Evolutionary conservation across 1,140 invertebrate species (phyloP), one percentile per base, ranked within the genome.

Genomic region (Aphidius ervi): DNA sequence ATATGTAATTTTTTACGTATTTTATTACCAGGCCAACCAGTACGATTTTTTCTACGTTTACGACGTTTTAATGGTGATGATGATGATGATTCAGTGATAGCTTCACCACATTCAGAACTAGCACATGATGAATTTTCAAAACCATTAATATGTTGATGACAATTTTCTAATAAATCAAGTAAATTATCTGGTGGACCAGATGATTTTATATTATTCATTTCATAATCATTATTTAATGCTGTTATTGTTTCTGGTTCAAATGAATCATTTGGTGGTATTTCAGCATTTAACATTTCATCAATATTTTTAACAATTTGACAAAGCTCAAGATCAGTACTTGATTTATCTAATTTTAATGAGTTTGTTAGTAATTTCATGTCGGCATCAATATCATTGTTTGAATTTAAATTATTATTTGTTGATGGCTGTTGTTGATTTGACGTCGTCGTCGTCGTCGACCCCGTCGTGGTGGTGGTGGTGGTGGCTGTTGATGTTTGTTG

Each of bases 1-100:
- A 48, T 54, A 6, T 71, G 69, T 5, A 76, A 52, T 61, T 76
- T 78, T 46, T 70, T 75, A n/a, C 71, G 66, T 63, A 78, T 69
- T 55, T 81, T 82, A 47, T 80, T 82, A n/a, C 83, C 82, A 0
- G 85, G 85, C 85, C 85, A 87, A 8, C 85, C 85, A 0, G 85
- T 87, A 40, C 83, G 79, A 69, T 87, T 87, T 69, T 79, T 80
- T 50, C 78, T 69, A 20, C 74, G 70, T 55, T 80, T 80, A 5
- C 78, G 67, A 20, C 71, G 68, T 16, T 71, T 77, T 31, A 74
- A 53, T 1, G 77, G 77, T 6, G 65, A 74, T 31, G 23, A 53
- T 1, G 77, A 77, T 6, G 65, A 74, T 31, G 23, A 31, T 42
- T 81, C 76, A 5, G 40, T 9, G 40, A 60, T 67, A 0, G 58